These are phyloP conservation scores for Cyaniris semiargus DNA, from an alignment of 2,888 invertebrate genomes.

Conservation along the genomic window DNA sequence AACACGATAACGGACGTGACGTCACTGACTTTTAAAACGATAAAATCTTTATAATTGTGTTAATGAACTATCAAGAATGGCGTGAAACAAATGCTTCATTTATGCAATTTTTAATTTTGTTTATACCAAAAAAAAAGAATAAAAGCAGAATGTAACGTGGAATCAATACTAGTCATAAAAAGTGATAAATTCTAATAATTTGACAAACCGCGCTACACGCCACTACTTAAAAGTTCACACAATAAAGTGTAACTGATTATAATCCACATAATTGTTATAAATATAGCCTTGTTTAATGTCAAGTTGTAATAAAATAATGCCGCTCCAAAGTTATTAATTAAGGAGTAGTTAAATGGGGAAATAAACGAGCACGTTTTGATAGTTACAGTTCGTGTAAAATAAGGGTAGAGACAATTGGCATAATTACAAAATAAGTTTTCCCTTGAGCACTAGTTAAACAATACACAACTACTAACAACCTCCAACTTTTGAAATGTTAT, in stretches of 20 bases:
- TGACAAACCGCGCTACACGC: too few species aligned
- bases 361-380: neutral
- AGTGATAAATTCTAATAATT: too few species aligned
- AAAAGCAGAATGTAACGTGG: neutral
- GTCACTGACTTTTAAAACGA: too few species aligned
- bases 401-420: neutral
- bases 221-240: neutral
- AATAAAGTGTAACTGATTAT: neutral
- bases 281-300: neutral
- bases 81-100: too few species aligned
- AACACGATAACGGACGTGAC: too few species aligned
- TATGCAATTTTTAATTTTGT: too few species aligned
- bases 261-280: neutral
- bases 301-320: neutral
- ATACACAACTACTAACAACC: constrained; percentile 21
- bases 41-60: too few species aligned
- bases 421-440: constrained; percentile 19
- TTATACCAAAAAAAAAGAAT: neutral
- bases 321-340: neutral
- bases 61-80: too few species aligned
- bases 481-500: constrained; percentile 23
- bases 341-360: neutral
- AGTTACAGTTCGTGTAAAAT: neutral
- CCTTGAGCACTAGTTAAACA: constrained; percentile 9
- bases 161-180: neutral